phyloP scores from a whole-genome alignment of 2,797 vertebrate genomes.

The Tapera naevia region DNA sequence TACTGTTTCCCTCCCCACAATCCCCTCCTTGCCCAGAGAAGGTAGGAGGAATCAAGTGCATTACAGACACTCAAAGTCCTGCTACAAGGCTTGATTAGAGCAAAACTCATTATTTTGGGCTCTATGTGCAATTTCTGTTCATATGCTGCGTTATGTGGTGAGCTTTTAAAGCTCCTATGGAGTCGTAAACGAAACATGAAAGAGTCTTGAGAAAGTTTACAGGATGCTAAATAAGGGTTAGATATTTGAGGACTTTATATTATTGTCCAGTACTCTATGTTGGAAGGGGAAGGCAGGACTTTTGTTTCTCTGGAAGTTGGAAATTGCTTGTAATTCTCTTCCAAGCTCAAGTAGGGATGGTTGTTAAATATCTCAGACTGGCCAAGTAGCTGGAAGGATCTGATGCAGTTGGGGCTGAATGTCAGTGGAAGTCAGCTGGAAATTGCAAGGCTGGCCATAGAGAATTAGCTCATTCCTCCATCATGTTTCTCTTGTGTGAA shows the following conservation, averaged over 20 bases:
- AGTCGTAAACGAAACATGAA: neutral
- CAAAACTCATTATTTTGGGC: neutral
- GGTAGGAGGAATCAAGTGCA: fast-evolving
- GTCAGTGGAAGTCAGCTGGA: neutral
- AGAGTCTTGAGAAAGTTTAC: neutral
- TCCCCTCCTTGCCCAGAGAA: neutral
- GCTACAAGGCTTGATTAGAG: neutral
- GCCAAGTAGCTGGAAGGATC: neutral
- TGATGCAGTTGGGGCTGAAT: neutral
- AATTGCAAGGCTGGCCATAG: neutral
- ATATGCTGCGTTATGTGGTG: fast-evolving
- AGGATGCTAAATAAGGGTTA: neutral
- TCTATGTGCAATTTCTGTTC: neutral
- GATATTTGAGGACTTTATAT: neutral
- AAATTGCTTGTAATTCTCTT: neutral
- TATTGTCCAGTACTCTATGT: neutral
- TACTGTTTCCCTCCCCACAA: neutral
- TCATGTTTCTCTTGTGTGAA: neutral
- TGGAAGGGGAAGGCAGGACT: neutral
- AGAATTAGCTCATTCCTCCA: neutral
- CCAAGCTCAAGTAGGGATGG: neutral
- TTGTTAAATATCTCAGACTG: neutral
- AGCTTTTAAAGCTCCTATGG: neutral
- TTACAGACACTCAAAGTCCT: neutral
- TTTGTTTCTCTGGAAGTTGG: neutral